Percentiles rank a stretch among this genome's conserved stretches.
Conservation (phyloP, 2,113 vertebrate genomes). For the Lonchura striata region DNA sequence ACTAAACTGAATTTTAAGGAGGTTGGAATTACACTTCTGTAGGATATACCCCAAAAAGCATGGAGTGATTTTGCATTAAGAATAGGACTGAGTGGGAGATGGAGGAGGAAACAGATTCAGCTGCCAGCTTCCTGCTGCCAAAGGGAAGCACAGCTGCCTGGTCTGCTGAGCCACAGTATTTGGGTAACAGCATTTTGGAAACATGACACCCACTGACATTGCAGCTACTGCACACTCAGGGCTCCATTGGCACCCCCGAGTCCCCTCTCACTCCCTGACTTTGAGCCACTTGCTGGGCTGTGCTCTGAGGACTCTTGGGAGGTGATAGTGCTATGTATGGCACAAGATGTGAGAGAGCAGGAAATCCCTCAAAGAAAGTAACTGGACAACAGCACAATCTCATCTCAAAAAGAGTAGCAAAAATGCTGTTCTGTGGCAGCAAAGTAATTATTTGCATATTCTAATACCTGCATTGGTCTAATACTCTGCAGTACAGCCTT, state of each 20-base stretch:
- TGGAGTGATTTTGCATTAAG: constrained; percentile 6
- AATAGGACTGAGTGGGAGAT: not conserved
- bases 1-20: constrained; percentile 52
- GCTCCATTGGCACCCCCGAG: accelerated
- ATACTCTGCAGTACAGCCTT: not conserved
- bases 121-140: constrained; percentile 23
- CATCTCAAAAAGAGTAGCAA: not conserved
- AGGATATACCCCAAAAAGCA: constrained; percentile 15
- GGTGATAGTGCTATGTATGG: not conserved
- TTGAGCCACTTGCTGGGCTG: not conserved
- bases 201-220: accelerated
- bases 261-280: not conserved
- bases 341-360: not conserved
- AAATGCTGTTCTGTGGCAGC: not conserved
- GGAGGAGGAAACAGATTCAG: not conserved
- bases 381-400: not conserved
- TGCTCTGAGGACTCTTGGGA: not conserved
- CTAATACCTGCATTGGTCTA: not conserved
- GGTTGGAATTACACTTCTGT: constrained; percentile 29
- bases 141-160: constrained; percentile 19
- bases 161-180: not conserved
- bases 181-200: not conserved
- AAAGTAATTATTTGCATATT: not conserved
- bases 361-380: not conserved
- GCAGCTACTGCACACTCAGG: not conserved